Conservation (phyloP, 2,113 vertebrate genomes). For the Sturnira hondurensis region DNA sequence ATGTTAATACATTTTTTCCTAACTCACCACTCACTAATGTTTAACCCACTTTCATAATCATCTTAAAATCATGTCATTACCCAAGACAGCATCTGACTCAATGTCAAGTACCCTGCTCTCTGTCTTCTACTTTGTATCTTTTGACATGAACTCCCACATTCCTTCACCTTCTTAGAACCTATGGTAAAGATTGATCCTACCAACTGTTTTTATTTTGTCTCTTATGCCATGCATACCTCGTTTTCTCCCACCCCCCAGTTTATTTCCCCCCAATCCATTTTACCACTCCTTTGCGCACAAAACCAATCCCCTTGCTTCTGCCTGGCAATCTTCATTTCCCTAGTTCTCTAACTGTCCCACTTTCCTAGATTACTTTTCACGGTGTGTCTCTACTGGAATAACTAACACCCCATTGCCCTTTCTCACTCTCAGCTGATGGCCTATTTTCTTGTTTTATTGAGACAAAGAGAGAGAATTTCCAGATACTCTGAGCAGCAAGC, state of each 20-base stretch:
- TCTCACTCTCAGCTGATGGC: background rate
- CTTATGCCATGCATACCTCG: background rate
- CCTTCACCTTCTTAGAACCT: background rate
- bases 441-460: conserved; percentile 1
- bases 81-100: background rate
- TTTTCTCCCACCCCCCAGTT: background rate
- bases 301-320: background rate
- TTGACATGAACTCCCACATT: background rate
- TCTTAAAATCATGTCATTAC: background rate
- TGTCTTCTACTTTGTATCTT: background rate
- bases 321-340: background rate
- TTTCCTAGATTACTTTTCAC: background rate
- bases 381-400: background rate
- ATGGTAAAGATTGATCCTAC: background rate
- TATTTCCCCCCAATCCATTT: background rate
- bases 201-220: background rate
- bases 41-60: background rate
- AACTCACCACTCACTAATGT: background rate
- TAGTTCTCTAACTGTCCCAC: background rate
- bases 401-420: background rate
- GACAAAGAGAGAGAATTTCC: background rate
- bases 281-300: background rate
- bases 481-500: background rate
- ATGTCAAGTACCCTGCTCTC: background rate
- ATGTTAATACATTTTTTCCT: background rate